phyloP scores from a whole-genome alignment of 2,113 vertebrate species.

The Taxidea taxus region DNA sequence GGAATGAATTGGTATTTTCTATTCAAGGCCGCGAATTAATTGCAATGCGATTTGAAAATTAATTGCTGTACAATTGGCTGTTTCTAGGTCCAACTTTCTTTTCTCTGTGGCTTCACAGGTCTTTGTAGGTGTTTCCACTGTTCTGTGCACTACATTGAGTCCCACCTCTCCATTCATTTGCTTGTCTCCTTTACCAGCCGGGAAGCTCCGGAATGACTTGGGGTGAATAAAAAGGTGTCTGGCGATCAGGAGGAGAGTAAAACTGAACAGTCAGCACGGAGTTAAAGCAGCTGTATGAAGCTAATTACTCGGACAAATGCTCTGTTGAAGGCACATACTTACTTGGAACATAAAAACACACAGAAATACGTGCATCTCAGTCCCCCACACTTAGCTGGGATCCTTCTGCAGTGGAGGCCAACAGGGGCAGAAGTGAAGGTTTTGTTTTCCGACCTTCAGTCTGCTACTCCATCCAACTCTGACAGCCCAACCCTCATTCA shows the following conservation, averaged over 20 bases:
- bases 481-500: accelerated
- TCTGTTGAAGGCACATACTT: background rate
- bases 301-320: background rate
- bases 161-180: background rate
- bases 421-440: background rate
- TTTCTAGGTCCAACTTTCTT: background rate
- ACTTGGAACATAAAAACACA: background rate
- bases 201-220: background rate
- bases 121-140: background rate
- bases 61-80: background rate
- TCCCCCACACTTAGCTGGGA: background rate
- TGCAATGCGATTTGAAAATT: slow-evolving; percentile 11
- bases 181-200: background rate
- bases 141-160: background rate
- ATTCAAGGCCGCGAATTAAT: background rate
- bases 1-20: background rate
- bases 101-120: background rate
- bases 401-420: background rate
- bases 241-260: background rate
- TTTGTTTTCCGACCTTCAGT: background rate
- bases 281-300: background rate
- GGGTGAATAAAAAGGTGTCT: background rate
- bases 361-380: background rate
- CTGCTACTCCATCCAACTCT: background rate
- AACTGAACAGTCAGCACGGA: background rate